Base-by-base conservation (phyloP, 1,140 invertebrate species). In the Hyphantria cunea region DNA sequence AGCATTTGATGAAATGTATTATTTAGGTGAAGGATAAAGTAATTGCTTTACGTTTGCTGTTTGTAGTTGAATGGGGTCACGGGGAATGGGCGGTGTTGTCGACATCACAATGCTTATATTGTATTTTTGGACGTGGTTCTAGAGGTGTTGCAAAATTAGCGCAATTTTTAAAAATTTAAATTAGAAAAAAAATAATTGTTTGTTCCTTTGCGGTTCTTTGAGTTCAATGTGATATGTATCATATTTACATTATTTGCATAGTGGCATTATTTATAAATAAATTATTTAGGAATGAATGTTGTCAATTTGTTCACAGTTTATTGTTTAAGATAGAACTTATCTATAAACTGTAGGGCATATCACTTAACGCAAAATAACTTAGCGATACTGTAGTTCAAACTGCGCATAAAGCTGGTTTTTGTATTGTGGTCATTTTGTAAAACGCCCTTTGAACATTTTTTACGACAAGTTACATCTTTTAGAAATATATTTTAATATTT, bases 191-290 rank as follows among this genome's bases (percentile, higher is more conserved):
- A n/a, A 44, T n/a, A n/a, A n/a, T n/a, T n/a, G n/a, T n/a, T n/a
- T 42, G 15, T 44, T 54, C 15, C n/a, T 9, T 47, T 45, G 7
- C 53, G 11, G 33, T 42, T 33, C 37, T 42, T 37, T 8, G 11
- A 37, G 11, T 37, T 8, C 3, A 37, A 37, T 37, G 34, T 37
- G 34, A 37, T 37, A 37, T 37, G 8, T 33, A 45, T 47, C 47
- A 44, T 58, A 48, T 49, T 39, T 39, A 42, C n/a, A n/a, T n/a
- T n/a, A n/a, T n/a, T n/a, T n/a, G 5, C 41, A 39, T 17, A 39
- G 33, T 58, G 55, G 48, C 55, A 45, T 49, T 48, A 48, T 58
- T 58, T 48, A 48, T 58, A 48, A 32, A 13, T 44, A 58, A 48
- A 48, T 58, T 48, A 58, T 45, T 48, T 58, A 58, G 47, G 47